These are phyloP conservation scores for Drosophila pandora DNA, from an alignment of 1,140 invertebrate genomes.

Conservation along the genomic window DNA sequence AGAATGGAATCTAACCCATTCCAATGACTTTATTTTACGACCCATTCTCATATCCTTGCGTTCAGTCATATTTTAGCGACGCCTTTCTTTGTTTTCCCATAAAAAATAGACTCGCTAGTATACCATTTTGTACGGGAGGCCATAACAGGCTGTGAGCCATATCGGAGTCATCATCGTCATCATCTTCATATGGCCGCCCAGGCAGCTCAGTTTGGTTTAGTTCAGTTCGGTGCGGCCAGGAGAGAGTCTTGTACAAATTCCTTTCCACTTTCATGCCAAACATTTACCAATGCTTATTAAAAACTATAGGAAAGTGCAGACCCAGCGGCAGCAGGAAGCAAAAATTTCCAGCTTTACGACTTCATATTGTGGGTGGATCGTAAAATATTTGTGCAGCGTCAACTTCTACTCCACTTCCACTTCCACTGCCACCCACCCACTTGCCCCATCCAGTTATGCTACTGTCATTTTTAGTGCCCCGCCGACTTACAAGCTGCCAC, in stretches of 20 bases:
- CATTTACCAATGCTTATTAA: conserved; percentile 77
- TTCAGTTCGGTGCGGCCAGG: conserved; percentile 6
- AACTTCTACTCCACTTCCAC: conserved; percentile 44
- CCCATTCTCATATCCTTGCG: conserved; percentile 38
- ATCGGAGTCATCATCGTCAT: conserved; percentile 11
- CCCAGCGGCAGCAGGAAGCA: conserved; percentile 67
- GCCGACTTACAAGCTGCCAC: conserved; percentile 65
- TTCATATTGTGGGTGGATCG: conserved; percentile 81
- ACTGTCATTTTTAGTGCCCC: conserved; percentile 70
- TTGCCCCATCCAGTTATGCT: conserved; percentile 17
- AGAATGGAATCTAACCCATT: conserved; percentile 5
- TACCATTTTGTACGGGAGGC: conserved; percentile 36
- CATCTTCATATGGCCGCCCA: conserved; percentile 13
- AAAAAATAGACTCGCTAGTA: conserved; percentile 56
- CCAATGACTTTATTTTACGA: conserved; percentile 41
- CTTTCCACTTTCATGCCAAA: conserved; percentile 34
- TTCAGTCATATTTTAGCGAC: conserved; percentile 52
- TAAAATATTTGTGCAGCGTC: conserved; percentile 76
- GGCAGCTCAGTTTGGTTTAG: neutral
- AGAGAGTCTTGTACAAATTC: conserved; percentile 52
- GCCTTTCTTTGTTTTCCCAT: conserved; percentile 54
- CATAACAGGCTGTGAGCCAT: conserved; percentile 42
- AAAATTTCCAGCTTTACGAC: conserved; percentile 80
- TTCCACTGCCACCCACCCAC: neutral
- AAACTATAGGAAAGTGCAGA: conserved; percentile 72